These are phyloP conservation scores for Ennomos quercinarius DNA, from an alignment of 2,888 invertebrate species.

Conservation along the genomic window DNA sequence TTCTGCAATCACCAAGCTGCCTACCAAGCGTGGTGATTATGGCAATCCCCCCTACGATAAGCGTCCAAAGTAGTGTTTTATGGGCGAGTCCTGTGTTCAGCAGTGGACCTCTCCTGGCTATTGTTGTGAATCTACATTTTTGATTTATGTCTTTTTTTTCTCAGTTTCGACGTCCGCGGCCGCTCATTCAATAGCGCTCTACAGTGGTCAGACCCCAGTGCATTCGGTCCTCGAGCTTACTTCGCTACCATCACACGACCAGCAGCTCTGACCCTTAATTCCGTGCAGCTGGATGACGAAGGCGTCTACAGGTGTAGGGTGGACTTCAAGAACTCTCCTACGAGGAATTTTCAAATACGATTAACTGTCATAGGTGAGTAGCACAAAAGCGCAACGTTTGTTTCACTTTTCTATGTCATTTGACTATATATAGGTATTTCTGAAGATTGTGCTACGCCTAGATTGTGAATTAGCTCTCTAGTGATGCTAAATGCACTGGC, in stretches of 20 bases:
- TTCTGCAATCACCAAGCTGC: too few relatives aligned
- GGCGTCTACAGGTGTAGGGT: conserved; percentile 95
- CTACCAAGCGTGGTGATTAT: too few relatives aligned
- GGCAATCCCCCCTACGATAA: too few relatives aligned
- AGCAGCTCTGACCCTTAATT: conserved; percentile 92
- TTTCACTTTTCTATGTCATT: too few relatives aligned
- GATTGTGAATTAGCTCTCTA: too few relatives aligned
- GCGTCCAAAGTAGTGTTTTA: too few relatives aligned
- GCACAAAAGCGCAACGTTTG: neutral
- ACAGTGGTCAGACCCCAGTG: conserved; percentile 93
- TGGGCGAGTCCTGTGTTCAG: too few relatives aligned
- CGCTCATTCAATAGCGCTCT: conserved; percentile 92
- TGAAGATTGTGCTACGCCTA: too few relatives aligned
- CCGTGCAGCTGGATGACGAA: conserved; percentile 94
- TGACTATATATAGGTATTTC: too few relatives aligned
- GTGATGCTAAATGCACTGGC: too few relatives aligned
- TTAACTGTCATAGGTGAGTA: conserved; percentile 95
- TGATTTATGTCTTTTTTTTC: conserved; percentile 52
- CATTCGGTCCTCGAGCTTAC: conserved; percentile 94
- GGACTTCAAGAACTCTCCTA: conserved; percentile 95
- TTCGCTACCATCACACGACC: conserved; percentile 93
- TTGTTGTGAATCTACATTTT: too few relatives aligned
- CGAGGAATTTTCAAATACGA: conserved; percentile 94
- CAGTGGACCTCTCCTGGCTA: too few relatives aligned
- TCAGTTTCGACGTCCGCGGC: conserved; percentile 94